A percentile compares a stretch with the other conserved stretches of the same genome.
Conservation (phyloP, 2,797 vertebrate species). For the Dromococcyx pavoninus region DNA sequence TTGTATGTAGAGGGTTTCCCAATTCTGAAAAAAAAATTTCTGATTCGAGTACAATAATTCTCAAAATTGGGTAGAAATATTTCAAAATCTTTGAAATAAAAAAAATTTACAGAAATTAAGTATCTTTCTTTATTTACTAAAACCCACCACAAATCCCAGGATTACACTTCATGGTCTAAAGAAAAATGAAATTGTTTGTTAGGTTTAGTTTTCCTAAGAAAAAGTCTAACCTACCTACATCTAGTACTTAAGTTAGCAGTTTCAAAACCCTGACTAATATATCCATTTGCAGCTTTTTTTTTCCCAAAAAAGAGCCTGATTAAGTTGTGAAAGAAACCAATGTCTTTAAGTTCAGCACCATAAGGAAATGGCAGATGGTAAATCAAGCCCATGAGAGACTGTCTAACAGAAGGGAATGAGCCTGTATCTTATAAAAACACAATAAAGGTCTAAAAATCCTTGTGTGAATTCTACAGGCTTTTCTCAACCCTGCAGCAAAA, state of each 20-base stretch:
- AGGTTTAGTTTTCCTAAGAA: neutral
- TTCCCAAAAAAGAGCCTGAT: neutral
- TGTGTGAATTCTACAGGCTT: neutral
- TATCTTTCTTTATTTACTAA: neutral
- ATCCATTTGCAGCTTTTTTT: neutral
- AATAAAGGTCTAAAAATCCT: conserved; percentile 20
- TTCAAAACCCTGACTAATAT: neutral
- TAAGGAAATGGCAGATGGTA: conserved; percentile 23
- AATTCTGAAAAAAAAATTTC: neutral
- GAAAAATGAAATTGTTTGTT: neutral
- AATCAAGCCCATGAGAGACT: conserved; percentile 4
- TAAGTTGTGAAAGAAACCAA: neutral
- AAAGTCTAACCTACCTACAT: neutral
- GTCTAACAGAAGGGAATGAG: neutral
- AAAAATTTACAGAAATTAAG: neutral
- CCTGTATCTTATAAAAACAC: neutral
- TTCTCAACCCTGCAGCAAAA: conserved; percentile 21
- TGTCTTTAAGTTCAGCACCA: conserved; percentile 21
- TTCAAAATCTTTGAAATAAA: neutral
- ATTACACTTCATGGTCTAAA: neutral
- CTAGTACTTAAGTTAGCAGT: neutral
- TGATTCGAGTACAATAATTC: neutral
- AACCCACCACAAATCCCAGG: neutral
- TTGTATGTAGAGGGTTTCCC: neutral
- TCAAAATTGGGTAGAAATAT: neutral